Conservation (phyloP, 2,797 vertebrate genomes). For the Xenentodon cancila region DNA sequence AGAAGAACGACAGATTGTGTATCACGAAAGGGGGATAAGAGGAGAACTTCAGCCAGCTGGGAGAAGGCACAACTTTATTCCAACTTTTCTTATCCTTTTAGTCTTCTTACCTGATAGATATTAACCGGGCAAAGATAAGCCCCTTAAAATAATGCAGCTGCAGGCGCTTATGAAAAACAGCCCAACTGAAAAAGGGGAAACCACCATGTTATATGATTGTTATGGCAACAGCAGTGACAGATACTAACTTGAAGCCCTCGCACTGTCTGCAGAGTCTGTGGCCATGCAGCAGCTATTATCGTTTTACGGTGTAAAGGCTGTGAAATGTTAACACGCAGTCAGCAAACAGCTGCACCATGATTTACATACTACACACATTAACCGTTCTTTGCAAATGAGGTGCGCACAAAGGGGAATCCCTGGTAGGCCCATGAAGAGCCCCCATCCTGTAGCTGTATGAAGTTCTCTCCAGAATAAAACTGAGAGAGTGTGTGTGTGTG, state of each 20-base stretch:
- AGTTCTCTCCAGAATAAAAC: conserved; percentile 15
- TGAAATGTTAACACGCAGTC: conserved; percentile 60
- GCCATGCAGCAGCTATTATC: conserved; percentile 32
- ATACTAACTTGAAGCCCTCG: conserved; percentile 39
- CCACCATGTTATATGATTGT: conserved; percentile 49
- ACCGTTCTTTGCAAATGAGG: conserved; percentile 50
- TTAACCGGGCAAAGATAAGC: conserved; percentile 43
- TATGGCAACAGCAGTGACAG: conserved; percentile 63
- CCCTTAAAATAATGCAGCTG: conserved; percentile 54
- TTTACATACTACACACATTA: conserved; percentile 50
- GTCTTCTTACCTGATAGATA: conserved; percentile 34
- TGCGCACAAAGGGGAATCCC: conserved; percentile 68
- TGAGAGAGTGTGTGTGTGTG: background rate
- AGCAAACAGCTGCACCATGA: conserved; percentile 56
- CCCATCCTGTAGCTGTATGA: conserved; percentile 26
- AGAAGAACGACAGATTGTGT: conserved; percentile 32
- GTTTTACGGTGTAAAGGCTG: conserved; percentile 16
- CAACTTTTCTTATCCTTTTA: conserved; percentile 14
- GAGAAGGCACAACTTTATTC: conserved; percentile 43
- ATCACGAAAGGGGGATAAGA: too few species aligned
- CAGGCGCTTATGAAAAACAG: conserved; percentile 27
- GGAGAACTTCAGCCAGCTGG: conserved; percentile 10
- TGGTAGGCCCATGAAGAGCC: conserved; percentile 19
- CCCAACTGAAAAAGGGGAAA: conserved; percentile 44
- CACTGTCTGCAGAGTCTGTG: conserved; percentile 23